Conservation (phyloP, 2,797 vertebrate genomes). For the Pangasius sanitwongsei region DNA sequence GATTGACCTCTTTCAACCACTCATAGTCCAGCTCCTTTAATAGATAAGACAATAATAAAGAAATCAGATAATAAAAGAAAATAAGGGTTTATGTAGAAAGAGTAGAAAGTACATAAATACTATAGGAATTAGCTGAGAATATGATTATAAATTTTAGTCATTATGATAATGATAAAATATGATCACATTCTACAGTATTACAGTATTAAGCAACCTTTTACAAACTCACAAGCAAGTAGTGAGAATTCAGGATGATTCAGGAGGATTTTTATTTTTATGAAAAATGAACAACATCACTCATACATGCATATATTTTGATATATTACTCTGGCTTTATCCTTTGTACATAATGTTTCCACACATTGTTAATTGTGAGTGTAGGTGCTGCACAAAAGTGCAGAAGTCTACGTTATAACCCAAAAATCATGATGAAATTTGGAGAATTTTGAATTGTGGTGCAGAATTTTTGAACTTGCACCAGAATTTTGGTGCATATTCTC, state of each 20-base stretch:
- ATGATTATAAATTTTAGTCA: background rate
- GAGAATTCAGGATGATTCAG: too few relatives aligned
- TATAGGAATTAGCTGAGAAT: background rate
- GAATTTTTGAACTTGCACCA: too few relatives aligned
- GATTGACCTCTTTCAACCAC: constrained; percentile 73
- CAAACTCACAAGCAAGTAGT: background rate
- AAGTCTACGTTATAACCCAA: background rate
- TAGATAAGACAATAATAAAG: background rate
- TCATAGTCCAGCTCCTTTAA: constrained; percentile 86
- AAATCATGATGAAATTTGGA: background rate
- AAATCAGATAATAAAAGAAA: background rate
- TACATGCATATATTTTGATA: background rate
- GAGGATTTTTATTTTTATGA: background rate
- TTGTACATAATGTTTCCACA: background rate
- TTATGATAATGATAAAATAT: background rate
- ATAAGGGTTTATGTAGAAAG: background rate
- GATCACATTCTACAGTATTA: background rate
- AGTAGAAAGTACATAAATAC: background rate
- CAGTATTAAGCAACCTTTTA: background rate
- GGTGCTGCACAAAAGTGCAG: background rate
- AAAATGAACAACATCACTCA: background rate
- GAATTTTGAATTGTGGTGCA: too few relatives aligned
- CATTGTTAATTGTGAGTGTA: background rate
- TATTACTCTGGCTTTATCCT: background rate
- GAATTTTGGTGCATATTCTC: background rate